phyloP scores from a whole-genome alignment of 64 coral and sea anemone genomes.

The Exaiptasia diaphana region DNA sequence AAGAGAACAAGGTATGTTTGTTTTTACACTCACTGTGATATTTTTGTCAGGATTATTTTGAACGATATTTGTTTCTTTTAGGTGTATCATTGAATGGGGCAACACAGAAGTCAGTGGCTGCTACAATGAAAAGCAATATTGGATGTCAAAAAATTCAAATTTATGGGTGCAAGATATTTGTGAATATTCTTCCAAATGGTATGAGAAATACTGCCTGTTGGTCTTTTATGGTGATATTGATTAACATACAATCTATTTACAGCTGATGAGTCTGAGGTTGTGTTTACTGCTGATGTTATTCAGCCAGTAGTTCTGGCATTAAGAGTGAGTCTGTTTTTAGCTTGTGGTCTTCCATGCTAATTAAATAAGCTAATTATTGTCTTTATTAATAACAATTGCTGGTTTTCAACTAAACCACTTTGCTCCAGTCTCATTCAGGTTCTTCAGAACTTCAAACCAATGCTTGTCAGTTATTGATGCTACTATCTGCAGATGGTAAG shows the following conservation, averaged over 20 bases:
- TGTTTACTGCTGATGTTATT: slow-evolving; percentile 87
- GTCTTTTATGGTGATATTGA: no score
- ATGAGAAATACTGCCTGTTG: no score
- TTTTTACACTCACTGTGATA: neutral
- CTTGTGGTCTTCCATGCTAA: neutral
- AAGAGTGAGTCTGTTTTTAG: slow-evolving; percentile 54
- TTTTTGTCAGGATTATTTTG: no score
- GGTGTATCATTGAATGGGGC: slow-evolving; percentile 78
- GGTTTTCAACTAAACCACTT: neutral
- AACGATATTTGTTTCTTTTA: slow-evolving; percentile 20
- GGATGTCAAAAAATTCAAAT: slow-evolving; percentile 78
- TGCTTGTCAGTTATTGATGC: slow-evolving; percentile 94
- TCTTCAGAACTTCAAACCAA: slow-evolving; percentile 79
- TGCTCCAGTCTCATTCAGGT: slow-evolving; percentile 68
- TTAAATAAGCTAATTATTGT: neutral
- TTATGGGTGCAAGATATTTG: slow-evolving; percentile 75
- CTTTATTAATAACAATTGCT: neutral
- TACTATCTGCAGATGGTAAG: slow-evolving; percentile 94
- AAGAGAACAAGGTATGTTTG: slow-evolving; percentile 52
- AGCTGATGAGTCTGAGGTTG: slow-evolving; percentile 85
- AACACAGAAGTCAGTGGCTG: slow-evolving; percentile 70
- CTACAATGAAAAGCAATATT: slow-evolving; percentile 80
- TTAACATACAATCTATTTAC: no score
- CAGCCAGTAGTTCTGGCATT: slow-evolving; percentile 75
- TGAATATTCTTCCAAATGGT: slow-evolving; percentile 90